Conservation (phyloP, 2,888 invertebrate genomes). For the Keiferia lycopersicella region DNA sequence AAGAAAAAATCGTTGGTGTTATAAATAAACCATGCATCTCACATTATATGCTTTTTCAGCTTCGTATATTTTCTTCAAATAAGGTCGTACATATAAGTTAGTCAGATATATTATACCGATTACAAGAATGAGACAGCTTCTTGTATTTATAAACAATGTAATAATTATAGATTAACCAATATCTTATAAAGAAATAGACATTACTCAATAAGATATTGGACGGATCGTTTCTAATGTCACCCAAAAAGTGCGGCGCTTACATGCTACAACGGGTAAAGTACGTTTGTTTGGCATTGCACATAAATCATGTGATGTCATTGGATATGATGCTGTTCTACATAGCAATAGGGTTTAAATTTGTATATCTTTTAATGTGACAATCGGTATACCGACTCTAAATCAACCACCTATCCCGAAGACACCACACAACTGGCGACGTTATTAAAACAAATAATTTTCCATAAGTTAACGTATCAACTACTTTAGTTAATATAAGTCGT, state of each 20-base stretch:
- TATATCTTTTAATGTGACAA: no score
- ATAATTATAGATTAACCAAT: constrained; percentile 10
- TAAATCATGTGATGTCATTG: constrained; percentile 27
- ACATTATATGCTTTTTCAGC: no score
- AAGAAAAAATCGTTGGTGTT: no score
- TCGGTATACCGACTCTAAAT: neutral
- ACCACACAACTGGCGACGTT: constrained; percentile 29
- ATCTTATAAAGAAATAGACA: constrained; percentile 13
- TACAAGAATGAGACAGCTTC: no score
- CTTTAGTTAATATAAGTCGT: constrained; percentile 66
- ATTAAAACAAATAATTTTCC: constrained; percentile 46
- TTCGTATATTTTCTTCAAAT: no score
- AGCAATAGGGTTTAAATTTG: neutral
- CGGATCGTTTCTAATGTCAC: constrained; percentile 54
- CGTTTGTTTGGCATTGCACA: constrained; percentile 68
- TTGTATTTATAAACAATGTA: constrained; percentile 7
- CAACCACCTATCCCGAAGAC: neutral
- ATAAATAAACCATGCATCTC: no score
- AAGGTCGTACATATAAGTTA: no score
- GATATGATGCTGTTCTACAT: neutral
- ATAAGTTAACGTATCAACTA: constrained; percentile 67
- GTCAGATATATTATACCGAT: no score
- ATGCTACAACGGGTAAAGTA: constrained; percentile 51
- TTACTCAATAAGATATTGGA: constrained; percentile 42
- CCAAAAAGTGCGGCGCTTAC: constrained; percentile 54